phyloP scores from a whole-genome alignment of 37 sponge, comb jelly and placozoan genomes.

The Dysidea cf. avara region DNA sequence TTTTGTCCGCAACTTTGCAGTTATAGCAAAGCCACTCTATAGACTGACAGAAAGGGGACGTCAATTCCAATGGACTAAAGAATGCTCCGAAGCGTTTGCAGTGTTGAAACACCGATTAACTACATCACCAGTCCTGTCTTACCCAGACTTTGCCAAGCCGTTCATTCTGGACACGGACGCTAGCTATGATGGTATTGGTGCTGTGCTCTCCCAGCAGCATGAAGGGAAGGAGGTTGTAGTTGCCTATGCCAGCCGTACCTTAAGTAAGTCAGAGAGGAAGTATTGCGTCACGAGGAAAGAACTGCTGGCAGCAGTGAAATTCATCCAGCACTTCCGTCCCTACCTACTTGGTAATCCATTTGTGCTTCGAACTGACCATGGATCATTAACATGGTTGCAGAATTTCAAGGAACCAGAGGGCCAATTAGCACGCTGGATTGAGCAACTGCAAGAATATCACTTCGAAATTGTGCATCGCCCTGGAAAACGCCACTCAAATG shows the following conservation, averaged over 20 bases:
- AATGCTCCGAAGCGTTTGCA: constrained; percentile 11
- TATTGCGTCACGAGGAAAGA: constrained; percentile 26
- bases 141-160: constrained; percentile 7
- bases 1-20: constrained; percentile 21
- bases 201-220: constrained; percentile 22
- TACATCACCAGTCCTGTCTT: constrained; percentile 27
- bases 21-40: constrained; percentile 38
- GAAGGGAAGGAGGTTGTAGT: constrained; percentile 7
- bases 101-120: constrained; percentile 2
- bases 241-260: constrained; percentile 15
- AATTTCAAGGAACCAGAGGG: constrained; percentile 27
- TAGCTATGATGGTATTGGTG: constrained; percentile 23
- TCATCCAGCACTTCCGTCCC: not conserved
- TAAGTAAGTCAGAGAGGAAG: constrained; percentile 14
- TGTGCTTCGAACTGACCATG: constrained; percentile 20
- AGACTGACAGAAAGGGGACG: constrained; percentile 7
- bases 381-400: constrained; percentile 23
- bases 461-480: constrained; percentile 24
- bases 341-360: constrained; percentile 2
- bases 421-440: constrained; percentile 32
- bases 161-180: constrained; percentile 32
- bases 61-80: constrained; percentile 10
- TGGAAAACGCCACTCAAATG: constrained; percentile 8
- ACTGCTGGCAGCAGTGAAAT: constrained; percentile 21
- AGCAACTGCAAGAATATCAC: constrained; percentile 14